Evolutionary conservation across 2,797 vertebrate species (phyloP), one percentile per base, ranked within the genome.

Genomic region (Toxotes lorentzi): DNA sequence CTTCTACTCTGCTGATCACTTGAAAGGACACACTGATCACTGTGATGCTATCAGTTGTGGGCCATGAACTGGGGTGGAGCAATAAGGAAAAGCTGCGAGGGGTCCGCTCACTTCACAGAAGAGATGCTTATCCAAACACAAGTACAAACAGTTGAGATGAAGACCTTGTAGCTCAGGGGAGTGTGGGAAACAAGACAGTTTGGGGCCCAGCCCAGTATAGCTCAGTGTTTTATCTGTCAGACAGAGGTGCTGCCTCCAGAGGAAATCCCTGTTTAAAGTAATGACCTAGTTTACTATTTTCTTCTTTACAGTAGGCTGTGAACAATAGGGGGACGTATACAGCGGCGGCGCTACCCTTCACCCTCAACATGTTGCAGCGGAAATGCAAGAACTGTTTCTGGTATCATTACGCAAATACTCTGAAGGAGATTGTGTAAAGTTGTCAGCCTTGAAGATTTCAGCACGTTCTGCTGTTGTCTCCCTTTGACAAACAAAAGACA

Each of bases 181-280:
- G 63, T 89, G 83, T 86, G 88, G 92, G 88, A 92, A 93, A 71
- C 58, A 23, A 70, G 58, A 58, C 38, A 4, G 70, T 73, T 76
- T 40, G 65, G 79, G 81, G 62, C 84, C 60, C 34, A 30, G 79
- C 75, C 61, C 9, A 30, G 81, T 76, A 83, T 7, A 63, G 76
- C 60, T 78, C 53, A 3, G 38, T 7, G 76, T 74, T 89, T 91
- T 86, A 91, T 92, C 91, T 81, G 84, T 84, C 66, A 48, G 76
- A 83, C 67, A 75, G 83, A 47, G 86, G 81, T 83, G 81, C 85
- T 75, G 88, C 83, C 74, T 84, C 57, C 7, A 81, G 75, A 91
- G 89, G 89, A 93, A 94, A 89, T 88, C 82, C 80, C 78, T 86
- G 87, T 89, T 89, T 86, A 89, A 91, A 91, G 86, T 67, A 83